Evolutionary conservation across 2,797 vertebrate species (phyloP), one percentile per base, ranked within the genome.

Genomic region (Salmo trutta): DNA sequence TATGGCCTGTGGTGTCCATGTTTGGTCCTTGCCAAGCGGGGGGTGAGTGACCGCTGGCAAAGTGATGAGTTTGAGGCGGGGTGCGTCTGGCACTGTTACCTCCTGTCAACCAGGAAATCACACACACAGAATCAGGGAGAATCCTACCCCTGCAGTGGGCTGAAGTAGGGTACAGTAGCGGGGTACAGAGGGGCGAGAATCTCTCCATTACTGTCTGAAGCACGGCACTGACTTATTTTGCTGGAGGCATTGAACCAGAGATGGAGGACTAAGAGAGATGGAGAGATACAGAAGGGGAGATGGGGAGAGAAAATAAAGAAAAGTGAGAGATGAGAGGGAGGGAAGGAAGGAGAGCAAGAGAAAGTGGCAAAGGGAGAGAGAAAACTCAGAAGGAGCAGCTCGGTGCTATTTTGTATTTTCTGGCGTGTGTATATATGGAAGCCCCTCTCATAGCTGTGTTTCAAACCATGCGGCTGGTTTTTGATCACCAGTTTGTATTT

Each of bases 131-230:
- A 14, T 47, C 41, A 14, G 41, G 41, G 41, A 14, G 41, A 47
- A 47, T 47, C 41, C 41, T 47, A 47, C 2, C 10, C 41, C 41
- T 47, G 41, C 41, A 47, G 56, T 73, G 67, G 16, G 41, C 10
- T 47, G 41, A 47, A 47, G 41, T 47, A 14, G 41, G 41, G 47
- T 53, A 78, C 71, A 82, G 78, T 80, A 73, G 65, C 29, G 59
- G 75, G 51, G 56, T 62, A 67, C 53, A 78, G 71, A 41, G 79
- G 72, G 71, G 69, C 74, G 75, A 77, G 51, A 80, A 77, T 24
- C 51, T 82, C 41, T 76, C 73, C 70, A 77, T 78, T 80, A 76
- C 67, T 84, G 77, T 84, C 85, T 82, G 80, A 66, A 74, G 86
- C 81, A 72, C 70, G 79, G 68, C 79, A 82, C 53, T 19, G 17